These are phyloP conservation scores for Luperina testacea DNA, from an alignment of 2,888 invertebrate species.

Conservation along the genomic window DNA sequence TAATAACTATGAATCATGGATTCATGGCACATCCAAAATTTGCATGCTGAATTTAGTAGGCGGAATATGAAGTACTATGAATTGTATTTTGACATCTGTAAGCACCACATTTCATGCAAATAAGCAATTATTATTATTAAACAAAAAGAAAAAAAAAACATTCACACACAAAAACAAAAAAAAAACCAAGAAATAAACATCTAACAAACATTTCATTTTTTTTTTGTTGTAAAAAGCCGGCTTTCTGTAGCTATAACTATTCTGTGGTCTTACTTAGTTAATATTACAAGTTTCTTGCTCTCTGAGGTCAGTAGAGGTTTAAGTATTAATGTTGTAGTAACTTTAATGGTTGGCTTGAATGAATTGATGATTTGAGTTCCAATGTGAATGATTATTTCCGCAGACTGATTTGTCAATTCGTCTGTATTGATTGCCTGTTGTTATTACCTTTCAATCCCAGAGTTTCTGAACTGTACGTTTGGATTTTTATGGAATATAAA, in stretches of 20 bases:
- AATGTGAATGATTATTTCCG: slow-evolving; percentile 48
- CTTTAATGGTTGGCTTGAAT: slow-evolving; percentile 43
- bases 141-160: no score
- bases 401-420: slow-evolving; percentile 37
- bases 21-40: no score
- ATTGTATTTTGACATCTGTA: no score
- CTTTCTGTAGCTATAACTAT: background rate
- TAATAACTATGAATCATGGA: no score
- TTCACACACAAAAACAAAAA: no score
- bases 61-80: no score
- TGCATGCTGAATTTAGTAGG: no score
- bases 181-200: no score
- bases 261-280: slow-evolving; percentile 21
- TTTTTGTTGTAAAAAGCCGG: background rate
- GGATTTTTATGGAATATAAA: background rate
- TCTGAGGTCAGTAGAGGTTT: slow-evolving; percentile 50
- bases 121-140: no score
- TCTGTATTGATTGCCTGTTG: slow-evolving; percentile 19
- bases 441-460: background rate
- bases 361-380: slow-evolving; percentile 37
- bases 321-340: slow-evolving; percentile 30
- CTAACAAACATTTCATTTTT: no score
- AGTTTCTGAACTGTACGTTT: background rate
- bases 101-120: no score
- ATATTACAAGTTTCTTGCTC: slow-evolving; percentile 47